Conservation (phyloP, 2,113 vertebrate species). For the Prolemur simus region DNA sequence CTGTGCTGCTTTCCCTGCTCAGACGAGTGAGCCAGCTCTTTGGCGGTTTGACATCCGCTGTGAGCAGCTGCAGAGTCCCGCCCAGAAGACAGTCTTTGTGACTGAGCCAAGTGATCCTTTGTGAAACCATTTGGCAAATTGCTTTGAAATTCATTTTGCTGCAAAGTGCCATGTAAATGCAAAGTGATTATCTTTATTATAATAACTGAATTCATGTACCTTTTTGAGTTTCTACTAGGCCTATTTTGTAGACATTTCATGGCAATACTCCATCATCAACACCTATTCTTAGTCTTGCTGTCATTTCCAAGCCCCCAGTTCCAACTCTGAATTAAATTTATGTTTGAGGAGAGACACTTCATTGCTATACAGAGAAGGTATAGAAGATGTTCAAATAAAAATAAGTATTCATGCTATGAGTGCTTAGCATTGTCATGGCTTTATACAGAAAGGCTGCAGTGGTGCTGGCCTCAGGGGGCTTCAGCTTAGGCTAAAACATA, state of each 20-base stretch:
- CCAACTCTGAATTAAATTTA: background rate
- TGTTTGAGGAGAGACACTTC: background rate
- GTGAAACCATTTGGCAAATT: conserved; percentile 50
- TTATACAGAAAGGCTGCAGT: background rate
- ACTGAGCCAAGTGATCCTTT: conserved; percentile 33
- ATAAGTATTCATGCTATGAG: background rate
- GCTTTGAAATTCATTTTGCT: conserved; percentile 67
- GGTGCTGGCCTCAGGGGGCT: rapidly evolving
- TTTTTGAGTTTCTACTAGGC: background rate
- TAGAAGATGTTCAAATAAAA: background rate
- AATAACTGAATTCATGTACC: conserved; percentile 43
- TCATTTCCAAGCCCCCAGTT: background rate
- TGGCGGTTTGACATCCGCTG: background rate
- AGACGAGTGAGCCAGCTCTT: background rate
- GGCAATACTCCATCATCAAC: background rate
- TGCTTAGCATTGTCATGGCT: background rate
- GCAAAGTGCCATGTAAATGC: conserved; percentile 56
- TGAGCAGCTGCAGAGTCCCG: background rate
- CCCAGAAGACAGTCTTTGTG: conserved; percentile 41
- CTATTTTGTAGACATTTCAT: conserved; percentile 38
- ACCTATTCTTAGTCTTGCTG: background rate
- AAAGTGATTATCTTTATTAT: conserved; percentile 68
- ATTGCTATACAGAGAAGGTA: background rate
- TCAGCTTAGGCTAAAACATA: background rate
- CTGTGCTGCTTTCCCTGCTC: background rate